Evolutionary conservation across 2,113 vertebrate species (phyloP).

Genomic region (Bubalus kerabau): DNA sequence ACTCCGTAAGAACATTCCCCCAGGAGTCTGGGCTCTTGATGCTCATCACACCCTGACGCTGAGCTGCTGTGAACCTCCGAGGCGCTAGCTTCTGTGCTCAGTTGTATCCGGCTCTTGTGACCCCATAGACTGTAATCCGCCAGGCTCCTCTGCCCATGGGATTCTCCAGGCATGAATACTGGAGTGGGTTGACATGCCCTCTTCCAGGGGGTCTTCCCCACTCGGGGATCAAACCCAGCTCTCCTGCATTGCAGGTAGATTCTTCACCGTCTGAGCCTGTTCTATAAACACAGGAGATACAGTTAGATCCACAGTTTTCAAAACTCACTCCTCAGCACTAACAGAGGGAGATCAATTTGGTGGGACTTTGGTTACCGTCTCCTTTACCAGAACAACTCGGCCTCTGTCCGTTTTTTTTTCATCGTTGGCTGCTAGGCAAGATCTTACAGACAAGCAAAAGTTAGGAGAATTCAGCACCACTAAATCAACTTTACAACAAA

Average conservation of each 20-base stretch:
- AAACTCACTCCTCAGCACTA: neutral
- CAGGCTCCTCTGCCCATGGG: neutral
- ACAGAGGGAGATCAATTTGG: fast-evolving
- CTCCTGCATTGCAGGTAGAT: neutral
- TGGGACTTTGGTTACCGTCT: neutral
- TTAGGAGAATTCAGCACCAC: neutral
- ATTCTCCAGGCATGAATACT: neutral
- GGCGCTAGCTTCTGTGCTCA: neutral
- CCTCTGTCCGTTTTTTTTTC: neutral
- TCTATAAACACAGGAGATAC: neutral
- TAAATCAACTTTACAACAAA: neutral
- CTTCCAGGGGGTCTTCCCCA: neutral
- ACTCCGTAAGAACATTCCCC: neutral
- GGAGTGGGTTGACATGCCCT: neutral
- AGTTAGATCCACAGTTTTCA: neutral
- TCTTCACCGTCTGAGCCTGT: neutral
- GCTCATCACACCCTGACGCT: fast-evolving
- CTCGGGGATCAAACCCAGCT: neutral
- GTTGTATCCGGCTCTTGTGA: neutral
- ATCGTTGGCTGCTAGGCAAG: neutral
- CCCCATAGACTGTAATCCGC: neutral
- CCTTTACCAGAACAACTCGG: neutral
- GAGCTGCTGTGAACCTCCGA: neutral
- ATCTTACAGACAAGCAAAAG: neutral
- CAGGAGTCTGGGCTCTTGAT: fast-evolving